phyloP scores from a whole-genome alignment of 2,888 invertebrate species.

The Epinotia nisella region DNA sequence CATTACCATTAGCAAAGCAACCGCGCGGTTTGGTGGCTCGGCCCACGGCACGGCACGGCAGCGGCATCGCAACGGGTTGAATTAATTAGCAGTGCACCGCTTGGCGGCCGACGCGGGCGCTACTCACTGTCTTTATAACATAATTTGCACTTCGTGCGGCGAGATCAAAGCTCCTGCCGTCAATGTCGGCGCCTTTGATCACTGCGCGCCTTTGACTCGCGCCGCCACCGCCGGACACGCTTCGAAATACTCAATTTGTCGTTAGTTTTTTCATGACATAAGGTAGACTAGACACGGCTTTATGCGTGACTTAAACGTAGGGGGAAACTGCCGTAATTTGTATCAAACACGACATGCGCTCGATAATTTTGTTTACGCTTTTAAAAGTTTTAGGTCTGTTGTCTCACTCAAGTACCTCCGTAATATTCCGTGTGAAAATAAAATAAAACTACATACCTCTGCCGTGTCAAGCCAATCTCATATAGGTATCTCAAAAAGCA shows the following conservation, averaged over 20 bases:
- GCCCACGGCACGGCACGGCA: conserved; percentile 53
- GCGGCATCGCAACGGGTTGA: conserved; percentile 68
- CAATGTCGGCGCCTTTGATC: conserved; percentile 83
- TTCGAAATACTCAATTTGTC: conserved; percentile 82
- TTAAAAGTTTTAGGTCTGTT: background rate
- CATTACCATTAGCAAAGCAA: no score
- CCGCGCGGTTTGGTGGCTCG: conserved; percentile 33
- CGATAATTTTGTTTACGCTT: conserved; percentile 5
- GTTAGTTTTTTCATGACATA: conserved; percentile 67
- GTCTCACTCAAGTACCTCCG: no score
- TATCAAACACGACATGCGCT: conserved; percentile 27
- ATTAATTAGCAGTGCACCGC: conserved; percentile 79
- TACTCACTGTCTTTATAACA: conserved; percentile 84
- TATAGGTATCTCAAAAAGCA: no score
- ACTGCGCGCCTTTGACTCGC: conserved; percentile 78
- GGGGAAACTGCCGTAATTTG: conserved; percentile 37
- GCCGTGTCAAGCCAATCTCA: no score
- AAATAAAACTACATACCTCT: no score
- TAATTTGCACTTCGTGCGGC: conserved; percentile 85
- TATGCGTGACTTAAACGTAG: conserved; percentile 42
- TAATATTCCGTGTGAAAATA: no score
- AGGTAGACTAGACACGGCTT: conserved; percentile 44
- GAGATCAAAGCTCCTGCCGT: conserved; percentile 80
- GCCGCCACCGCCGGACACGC: conserved; percentile 80
- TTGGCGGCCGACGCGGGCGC: conserved; percentile 69